Percentiles rank a stretch among this genome's conserved stretches.
These are phyloP conservation scores for Mya arenaria DNA, from an alignment of 1,140 invertebrate genomes.

Conservation along the genomic window DNA sequence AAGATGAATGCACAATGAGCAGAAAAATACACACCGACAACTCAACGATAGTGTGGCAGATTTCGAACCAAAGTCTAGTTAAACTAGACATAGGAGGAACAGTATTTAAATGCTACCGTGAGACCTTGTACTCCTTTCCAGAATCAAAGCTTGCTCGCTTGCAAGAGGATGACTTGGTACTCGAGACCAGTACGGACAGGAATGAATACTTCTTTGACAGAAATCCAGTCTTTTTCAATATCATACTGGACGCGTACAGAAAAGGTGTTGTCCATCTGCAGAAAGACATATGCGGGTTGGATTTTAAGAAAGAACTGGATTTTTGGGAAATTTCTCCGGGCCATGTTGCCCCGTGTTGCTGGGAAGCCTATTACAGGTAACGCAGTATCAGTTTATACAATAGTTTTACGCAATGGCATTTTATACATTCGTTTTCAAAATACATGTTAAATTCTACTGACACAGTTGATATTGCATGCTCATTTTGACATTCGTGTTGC, in stretches of 20 bases:
- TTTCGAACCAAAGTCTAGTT: background rate
- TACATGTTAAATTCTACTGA: too few relatives aligned
- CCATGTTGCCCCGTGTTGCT: conserved; percentile 49
- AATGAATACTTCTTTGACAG: conserved; percentile 72
- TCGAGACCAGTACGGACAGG: conserved; percentile 40
- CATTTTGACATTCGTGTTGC: too few relatives aligned
- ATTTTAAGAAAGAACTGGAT: conserved; percentile 63
- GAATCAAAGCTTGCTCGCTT: conserved; percentile 22
- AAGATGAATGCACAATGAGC: too few relatives aligned
- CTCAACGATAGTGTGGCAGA: too few relatives aligned
- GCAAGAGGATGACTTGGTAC: background rate
- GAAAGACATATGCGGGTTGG: conserved; percentile 62
- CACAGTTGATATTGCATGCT: too few relatives aligned
- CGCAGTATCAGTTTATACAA: too few relatives aligned
- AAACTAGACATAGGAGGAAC: conserved; percentile 26
- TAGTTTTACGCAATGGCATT: too few relatives aligned
- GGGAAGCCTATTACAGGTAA: conserved; percentile 20
- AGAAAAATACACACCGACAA: too few relatives aligned
- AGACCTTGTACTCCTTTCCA: conserved; percentile 25
- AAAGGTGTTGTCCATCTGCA: conserved; percentile 66
- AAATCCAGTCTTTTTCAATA: conserved; percentile 63
- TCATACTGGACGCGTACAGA: conserved; percentile 66
- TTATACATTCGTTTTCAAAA: too few relatives aligned
- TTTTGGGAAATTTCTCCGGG: conserved; percentile 62
- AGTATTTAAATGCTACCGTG: background rate